These are phyloP conservation scores for Brachyalestes nurse DNA, from an alignment of 2,797 vertebrate species.

Conservation along the genomic window DNA sequence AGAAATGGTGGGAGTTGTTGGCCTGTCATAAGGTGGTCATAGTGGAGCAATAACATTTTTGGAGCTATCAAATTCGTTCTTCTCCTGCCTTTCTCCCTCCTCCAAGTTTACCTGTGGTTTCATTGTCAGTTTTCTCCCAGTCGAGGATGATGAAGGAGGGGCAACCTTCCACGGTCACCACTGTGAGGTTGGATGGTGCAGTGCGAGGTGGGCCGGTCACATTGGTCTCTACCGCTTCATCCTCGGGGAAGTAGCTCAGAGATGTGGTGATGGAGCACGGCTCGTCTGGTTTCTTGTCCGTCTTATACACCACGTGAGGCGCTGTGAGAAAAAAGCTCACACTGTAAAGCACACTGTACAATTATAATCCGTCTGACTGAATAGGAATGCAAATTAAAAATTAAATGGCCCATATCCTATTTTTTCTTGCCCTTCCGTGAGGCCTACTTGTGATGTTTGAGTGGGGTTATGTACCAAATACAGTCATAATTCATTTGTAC, in stretches of 20 bases:
- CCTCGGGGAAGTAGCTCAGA: slow-evolving; percentile 84
- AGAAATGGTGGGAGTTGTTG: too few relatives aligned
- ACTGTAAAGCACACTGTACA: not conserved
- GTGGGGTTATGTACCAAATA: too few relatives aligned
- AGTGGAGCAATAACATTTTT: slow-evolving; percentile 33
- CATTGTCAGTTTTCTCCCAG: slow-evolving; percentile 90
- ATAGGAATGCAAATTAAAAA: too few relatives aligned
- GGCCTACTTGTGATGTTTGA: too few relatives aligned
- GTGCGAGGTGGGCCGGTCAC: slow-evolving; percentile 81
- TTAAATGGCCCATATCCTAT: too few relatives aligned
- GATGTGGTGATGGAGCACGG: slow-evolving; percentile 95
- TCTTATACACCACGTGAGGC: slow-evolving; percentile 88
- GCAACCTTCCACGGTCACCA: slow-evolving; percentile 95
- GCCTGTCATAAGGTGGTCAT: not conserved
- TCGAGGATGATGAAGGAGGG: slow-evolving; percentile 92
- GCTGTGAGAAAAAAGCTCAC: slow-evolving; percentile 69
- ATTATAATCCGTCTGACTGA: too few relatives aligned
- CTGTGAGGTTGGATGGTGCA: slow-evolving; percentile 90
- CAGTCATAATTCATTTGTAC: too few relatives aligned
- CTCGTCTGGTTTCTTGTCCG: slow-evolving; percentile 84
- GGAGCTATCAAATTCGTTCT: not conserved
- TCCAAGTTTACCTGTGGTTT: slow-evolving; percentile 84
- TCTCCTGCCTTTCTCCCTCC: not conserved
- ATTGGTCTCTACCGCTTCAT: slow-evolving; percentile 74
- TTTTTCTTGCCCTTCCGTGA: too few relatives aligned